A percentile compares a stretch with the other conserved stretches of the same genome.
Evolutionary conservation across 1,140 invertebrate genomes (phyloP).

Genomic region (Cydia splendana): DNA sequence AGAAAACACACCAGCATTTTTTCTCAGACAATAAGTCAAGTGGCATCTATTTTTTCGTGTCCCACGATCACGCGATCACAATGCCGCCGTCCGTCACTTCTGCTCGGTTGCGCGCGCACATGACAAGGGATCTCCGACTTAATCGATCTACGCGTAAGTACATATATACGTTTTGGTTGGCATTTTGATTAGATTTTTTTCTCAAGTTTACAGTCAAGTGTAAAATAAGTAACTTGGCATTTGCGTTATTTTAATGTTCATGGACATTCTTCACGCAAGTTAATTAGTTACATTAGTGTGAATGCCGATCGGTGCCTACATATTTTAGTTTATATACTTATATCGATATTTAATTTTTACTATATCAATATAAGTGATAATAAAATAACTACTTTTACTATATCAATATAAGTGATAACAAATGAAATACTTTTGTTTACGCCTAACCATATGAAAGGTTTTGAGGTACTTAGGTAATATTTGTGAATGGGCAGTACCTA

Average conservation of each 20-base stretch:
- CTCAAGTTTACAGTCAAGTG: conserved; percentile 2
- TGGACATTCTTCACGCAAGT: too few relatives aligned
- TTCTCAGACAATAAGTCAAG: conserved; percentile 8
- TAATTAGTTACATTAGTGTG: too few relatives aligned
- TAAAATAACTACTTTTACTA: too few relatives aligned
- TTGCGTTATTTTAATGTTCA: background rate
- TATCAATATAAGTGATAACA: too few relatives aligned
- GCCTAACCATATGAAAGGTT: too few relatives aligned
- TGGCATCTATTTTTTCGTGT: conserved; percentile 26
- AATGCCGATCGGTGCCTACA: too few relatives aligned
- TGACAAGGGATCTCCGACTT: conserved; percentile 27
- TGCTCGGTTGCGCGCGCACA: conserved; percentile 18
- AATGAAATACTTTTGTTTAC: too few relatives aligned
- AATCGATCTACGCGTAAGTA: conserved; percentile 12
- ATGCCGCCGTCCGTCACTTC: conserved; percentile 30
- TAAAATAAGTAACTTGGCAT: background rate
- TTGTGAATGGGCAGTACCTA: too few relatives aligned
- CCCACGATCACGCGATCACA: conserved; percentile 18
- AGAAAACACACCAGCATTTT: background rate
- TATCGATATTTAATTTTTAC: too few relatives aligned
- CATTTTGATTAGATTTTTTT: conserved; percentile 14
- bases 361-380: too few relatives aligned
- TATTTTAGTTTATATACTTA: too few relatives aligned
- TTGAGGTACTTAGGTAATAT: too few relatives aligned
- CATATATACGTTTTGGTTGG: background rate